Evolutionary conservation across 2,888 invertebrate genomes (phyloP).

Genomic region (Hyposoter dolosus): DNA sequence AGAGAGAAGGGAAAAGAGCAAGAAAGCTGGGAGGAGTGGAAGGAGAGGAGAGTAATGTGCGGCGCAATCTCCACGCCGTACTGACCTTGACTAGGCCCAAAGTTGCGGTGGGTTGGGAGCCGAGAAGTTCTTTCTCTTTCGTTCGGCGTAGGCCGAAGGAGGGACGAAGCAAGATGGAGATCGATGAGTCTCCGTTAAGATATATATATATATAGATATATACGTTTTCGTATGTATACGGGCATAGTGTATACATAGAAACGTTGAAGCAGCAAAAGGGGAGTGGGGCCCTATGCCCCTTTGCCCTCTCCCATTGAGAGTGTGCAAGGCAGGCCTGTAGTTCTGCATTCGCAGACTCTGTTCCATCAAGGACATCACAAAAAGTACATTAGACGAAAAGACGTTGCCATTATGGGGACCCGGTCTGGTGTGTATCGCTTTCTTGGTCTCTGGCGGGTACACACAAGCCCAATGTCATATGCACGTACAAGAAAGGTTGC

Average conservation of each 20-base stretch:
- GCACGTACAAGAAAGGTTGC: slow-evolving; percentile 2
- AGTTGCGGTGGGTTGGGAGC: slow-evolving; percentile 83
- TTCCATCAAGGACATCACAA: slow-evolving; percentile 84
- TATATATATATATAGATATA: slow-evolving; percentile 11
- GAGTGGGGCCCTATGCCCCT: slow-evolving; percentile 71
- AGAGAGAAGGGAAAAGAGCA: slow-evolving; percentile 29
- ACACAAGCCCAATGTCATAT: slow-evolving; percentile 17
- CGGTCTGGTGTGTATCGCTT: slow-evolving; percentile 56
- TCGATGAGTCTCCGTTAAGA: slow-evolving; percentile 51
- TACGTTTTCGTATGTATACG: background rate
- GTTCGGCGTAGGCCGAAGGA: slow-evolving; percentile 40
- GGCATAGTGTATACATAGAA: slow-evolving; percentile 26
- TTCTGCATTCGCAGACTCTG: slow-evolving; percentile 85
- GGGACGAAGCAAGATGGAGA: slow-evolving; percentile 37
- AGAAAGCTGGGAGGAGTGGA: slow-evolving; percentile 10
- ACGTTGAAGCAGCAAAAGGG: slow-evolving; percentile 43
- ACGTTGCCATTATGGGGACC: slow-evolving; percentile 83
- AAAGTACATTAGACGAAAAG: slow-evolving; percentile 85
- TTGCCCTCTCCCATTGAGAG: slow-evolving; percentile 66
- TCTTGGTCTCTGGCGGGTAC: slow-evolving; percentile 36
- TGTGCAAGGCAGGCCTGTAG: slow-evolving; percentile 77
- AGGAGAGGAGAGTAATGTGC: slow-evolving; percentile 58
- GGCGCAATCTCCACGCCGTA: slow-evolving; percentile 75
- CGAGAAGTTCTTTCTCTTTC: slow-evolving; percentile 66
- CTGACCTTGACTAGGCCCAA: slow-evolving; percentile 84